phyloP scores from a whole-genome alignment of 30 jellyfish, hydroid and myxozoan species.

The Clytia hemisphaerica region DNA sequence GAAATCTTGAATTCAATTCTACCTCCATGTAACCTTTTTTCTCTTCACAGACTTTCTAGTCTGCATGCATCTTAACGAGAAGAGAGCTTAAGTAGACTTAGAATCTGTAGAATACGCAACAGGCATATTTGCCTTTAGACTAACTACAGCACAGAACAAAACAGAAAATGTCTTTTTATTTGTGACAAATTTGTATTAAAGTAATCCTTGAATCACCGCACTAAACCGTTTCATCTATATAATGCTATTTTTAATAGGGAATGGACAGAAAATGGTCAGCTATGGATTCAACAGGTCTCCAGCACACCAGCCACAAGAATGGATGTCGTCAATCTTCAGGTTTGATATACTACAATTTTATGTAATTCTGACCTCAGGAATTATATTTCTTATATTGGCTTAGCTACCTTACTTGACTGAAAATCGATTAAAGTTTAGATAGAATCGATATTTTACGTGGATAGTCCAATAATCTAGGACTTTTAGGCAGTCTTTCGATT shows the following conservation, averaged over 20 bases:
- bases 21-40: too few species aligned
- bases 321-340: constrained; percentile 94
- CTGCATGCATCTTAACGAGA: too few species aligned
- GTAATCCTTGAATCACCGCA: not conserved
- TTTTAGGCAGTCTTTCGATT: too few species aligned
- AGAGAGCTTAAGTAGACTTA: too few species aligned
- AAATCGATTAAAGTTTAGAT: too few species aligned
- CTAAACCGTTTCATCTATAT: not conserved
- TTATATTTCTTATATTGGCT: not conserved
- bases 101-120: too few species aligned
- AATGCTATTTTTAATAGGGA: constrained; percentile 40
- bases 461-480: too few species aligned
- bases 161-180: too few species aligned
- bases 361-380: not conserved
- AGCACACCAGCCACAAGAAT: constrained; percentile 97
- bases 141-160: too few species aligned
- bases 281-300: constrained; percentile 96
- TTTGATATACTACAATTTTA: not conserved
- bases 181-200: not conserved
- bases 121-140: too few species aligned
- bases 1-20: constrained; percentile 79
- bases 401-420: not conserved
- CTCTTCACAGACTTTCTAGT: too few species aligned
- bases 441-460: too few species aligned
- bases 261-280: constrained; percentile 90